Evolutionary conservation across 2,113 vertebrate genomes (phyloP), one percentile per base, ranked within the genome.

Genomic region (Anhinga rufa): DNA sequence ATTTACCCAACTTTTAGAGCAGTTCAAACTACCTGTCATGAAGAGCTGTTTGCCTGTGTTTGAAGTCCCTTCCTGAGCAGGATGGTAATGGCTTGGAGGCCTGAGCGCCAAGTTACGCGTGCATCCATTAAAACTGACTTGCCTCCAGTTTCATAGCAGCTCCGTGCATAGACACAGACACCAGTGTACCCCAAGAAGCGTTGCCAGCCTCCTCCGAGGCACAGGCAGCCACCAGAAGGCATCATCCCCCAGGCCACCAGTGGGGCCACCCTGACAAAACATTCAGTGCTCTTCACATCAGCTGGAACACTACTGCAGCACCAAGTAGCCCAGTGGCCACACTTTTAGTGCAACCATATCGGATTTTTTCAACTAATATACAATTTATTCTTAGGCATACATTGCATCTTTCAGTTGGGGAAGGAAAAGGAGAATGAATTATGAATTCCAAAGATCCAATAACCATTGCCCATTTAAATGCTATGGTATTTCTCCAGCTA

Each of bases 61-160:
- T 64, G 29, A 84, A 60, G n/a, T 81, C 42, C 36, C 32, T 51
- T 90, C 16, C 57, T 49, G 52, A 74, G 31, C 0, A 1, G 44
- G 31, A 71, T 2, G 7, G 44, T 10, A 52, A 57, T 1, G 8
- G 69, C 25, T 34, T 6, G 14, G 52, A 90, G 60, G 60, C 21
- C 57, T 6, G 5, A 42, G 77, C 17, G 6, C 36, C 10, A 71
- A 49, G 15, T 36, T 49, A 36, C 1, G 0, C 0, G 0, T 2
- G 32, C 0, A 1, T 17, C 36, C 49, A 83, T 16, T 49, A 25
- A 19, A 77, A 18, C 14, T 52, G 29, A 51, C 1, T 1, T 15
- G 34, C 6, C 57, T 57, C 24, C 88, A n/a, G 66, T 14, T 60
- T 24, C 6, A 0, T 8, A 65, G 25, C 2, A 2, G 9, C 49